Conservation (phyloP, 2,888 invertebrate species). For the Chrysina gloriosa region DNA sequence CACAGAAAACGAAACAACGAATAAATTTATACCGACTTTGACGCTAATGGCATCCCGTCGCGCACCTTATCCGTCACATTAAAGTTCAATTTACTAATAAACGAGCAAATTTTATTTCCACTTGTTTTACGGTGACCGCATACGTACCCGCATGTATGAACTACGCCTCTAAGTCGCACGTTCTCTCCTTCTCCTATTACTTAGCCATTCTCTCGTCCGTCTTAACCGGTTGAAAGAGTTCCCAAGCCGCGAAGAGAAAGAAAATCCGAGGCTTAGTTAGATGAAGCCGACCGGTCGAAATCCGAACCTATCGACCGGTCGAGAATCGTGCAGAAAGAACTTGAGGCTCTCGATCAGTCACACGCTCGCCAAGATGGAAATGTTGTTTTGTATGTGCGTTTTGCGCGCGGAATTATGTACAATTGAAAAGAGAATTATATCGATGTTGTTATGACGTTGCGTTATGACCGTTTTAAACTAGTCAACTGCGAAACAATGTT, state of each 20-base stretch:
- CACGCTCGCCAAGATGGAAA: constrained; percentile 4
- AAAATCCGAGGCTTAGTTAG: not conserved
- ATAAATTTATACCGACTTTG: constrained; percentile 34
- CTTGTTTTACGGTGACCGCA: constrained; percentile 29
- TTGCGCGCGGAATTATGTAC: not conserved
- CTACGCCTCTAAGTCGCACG: not conserved
- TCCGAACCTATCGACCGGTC: not conserved
- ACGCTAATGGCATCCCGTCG: constrained; percentile 26
- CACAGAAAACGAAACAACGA: constrained; percentile 23
- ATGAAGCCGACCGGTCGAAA: constrained; percentile 3
- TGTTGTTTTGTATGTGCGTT: constrained; percentile 12
- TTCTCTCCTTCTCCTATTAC: constrained; percentile 8
- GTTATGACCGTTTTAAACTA: constrained; percentile 29
- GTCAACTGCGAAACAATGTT: constrained; percentile 49
- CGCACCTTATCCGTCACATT: constrained; percentile 37
- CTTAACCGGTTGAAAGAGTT: not conserved
- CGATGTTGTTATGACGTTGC: constrained; percentile 31
- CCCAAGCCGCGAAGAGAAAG: not conserved
- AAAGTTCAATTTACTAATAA: constrained; percentile 36
- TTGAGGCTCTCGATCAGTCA: not conserved
- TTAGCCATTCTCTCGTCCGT: not conserved
- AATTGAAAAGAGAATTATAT: constrained; percentile 28
- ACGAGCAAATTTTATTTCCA: constrained; percentile 34
- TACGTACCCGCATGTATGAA: not conserved
- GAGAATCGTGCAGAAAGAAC: not conserved